Evolutionary conservation across 1,140 invertebrate genomes (phyloP), one percentile per base, ranked within the genome.

Genomic region (Babylonia areolata): DNA sequence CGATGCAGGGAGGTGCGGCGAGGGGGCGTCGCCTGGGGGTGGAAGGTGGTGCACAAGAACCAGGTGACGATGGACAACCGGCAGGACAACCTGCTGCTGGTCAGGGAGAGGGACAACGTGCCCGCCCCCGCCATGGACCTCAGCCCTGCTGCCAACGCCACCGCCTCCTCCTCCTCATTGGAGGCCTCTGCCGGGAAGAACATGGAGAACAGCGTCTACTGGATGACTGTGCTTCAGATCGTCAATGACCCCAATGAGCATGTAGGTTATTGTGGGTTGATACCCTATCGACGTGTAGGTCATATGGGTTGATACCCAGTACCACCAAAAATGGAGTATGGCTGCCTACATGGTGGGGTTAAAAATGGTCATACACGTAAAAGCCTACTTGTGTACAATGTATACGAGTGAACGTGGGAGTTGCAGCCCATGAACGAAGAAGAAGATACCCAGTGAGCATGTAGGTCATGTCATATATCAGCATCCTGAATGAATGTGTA

Each of bases 41-140:
- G 93, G 90, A 94, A 94, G 88, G 95, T 95, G 42, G 87, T 94
- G 3, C 95, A 95, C 89, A 92, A 93, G 81, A 95, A 95, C 89
- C 92, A 93, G 85, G 93, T 95, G 9, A 95, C 95, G 3, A 95
- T 95, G 28, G 95, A 95, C 90, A 95, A 95, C 86, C 92, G 95
- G 54, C 88, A 95, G 87, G 94, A 95, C 86, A 95, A 95, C 89
- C 90, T 95, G 77, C 89, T 88, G 40, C 89, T 95, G 69, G 93
- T 95, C 31, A 51, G 46, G 46, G 90, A 92, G 39, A 54, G 64
- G 31, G 81, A 85, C n/a, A 40, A 82, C 40, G 87, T 46, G 87
- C 58, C 82, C 20, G 81, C 46, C 37, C 73, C 73, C 23, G 35
- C 85, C 79, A 79, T 81, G 54, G 86, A 85, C 33, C 73, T 37